phyloP scores from a whole-genome alignment of 2,888 invertebrate genomes.

The Pachliopta kotzebuea region DNA sequence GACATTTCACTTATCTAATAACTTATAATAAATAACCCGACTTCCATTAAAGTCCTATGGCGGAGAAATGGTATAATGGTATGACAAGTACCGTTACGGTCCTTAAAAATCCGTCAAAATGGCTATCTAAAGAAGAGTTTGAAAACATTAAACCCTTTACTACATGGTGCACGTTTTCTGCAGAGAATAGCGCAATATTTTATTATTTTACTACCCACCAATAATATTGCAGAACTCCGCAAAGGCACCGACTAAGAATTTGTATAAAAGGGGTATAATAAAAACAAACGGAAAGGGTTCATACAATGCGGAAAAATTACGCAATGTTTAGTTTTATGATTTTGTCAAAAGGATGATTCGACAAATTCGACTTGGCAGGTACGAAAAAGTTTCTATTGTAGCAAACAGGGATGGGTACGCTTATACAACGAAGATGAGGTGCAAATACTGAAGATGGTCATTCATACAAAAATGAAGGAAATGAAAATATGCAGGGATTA shows the following conservation, averaged over 20 bases:
- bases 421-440: conserved; percentile 31
- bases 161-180: conserved; percentile 59
- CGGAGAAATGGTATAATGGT: conserved; percentile 51
- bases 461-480: conserved; percentile 28
- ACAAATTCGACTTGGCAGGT: conserved; percentile 70
- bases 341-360: conserved; percentile 41
- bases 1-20: conserved; percentile 59
- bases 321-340: conserved; percentile 70
- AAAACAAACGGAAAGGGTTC: conserved; percentile 80
- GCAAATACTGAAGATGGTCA: conserved; percentile 30
- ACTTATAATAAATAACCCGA: conserved; percentile 39
- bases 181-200: conserved; percentile 72
- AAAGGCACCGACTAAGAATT: conserved; percentile 67
- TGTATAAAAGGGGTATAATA: conserved; percentile 67
- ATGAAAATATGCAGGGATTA: conserved; percentile 32
- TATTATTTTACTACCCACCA: conserved; percentile 69
- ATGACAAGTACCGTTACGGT: conserved; percentile 66
- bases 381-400: conserved; percentile 58
- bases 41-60: conserved; percentile 52
- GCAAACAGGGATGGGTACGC: conserved; percentile 38
- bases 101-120: conserved; percentile 39
- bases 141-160: conserved; percentile 72
- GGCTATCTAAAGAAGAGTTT: conserved; percentile 60
- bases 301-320: conserved; percentile 77
- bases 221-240: conserved; percentile 69